Evolutionary conservation across 1,140 invertebrate species (phyloP), one percentile per base, ranked within the genome.

Genomic region (Panonychus citri): DNA sequence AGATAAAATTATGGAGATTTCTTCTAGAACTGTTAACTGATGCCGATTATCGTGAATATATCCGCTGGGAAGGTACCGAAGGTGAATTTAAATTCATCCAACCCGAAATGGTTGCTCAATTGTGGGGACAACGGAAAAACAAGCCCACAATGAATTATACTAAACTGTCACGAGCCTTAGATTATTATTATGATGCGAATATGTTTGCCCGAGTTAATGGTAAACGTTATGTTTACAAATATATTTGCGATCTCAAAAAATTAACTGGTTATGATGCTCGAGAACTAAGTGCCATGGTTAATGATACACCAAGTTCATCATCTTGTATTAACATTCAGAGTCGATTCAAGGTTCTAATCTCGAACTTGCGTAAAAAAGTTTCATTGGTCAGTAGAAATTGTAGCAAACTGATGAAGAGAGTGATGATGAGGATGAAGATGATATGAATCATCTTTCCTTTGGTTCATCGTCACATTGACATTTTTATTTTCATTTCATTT

Each of bases 1-100:
- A 97, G 72, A 96, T 96, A 66, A 93, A 97, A 72, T 71, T 98
- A 56, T 98, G 93, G 93, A 93, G 97, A 73, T 97, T 98, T 70
- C 77, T 98, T n/a, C 76, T 97, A 56, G 91, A 98, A 72, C 76
- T 98, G 30, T 74, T 98, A 53, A 87, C 85, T 62, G 89, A 97
- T 70, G 53, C 64, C 25, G 83, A 79, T 63, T 89, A 91, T 69
- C 80, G 83, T 2, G 80, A 79, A 57, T 89, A 83, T 71, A 96
- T 96, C 66, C 85, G 86, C 51, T 95, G 89, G 90, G 87, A 94
- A 69, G 85, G 85, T 8, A 88, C 83, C 40, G 88, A 91, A 64
- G 89, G 56, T 27, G 87, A 95, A 70, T 96, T 97, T 74, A 93
- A 95, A 73, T 76, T 98, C 60, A 87, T 85, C 10, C 90, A 97